Evolutionary conservation across 2,888 invertebrate genomes (phyloP).

Genomic region (Glaucopsyche alexis): DNA sequence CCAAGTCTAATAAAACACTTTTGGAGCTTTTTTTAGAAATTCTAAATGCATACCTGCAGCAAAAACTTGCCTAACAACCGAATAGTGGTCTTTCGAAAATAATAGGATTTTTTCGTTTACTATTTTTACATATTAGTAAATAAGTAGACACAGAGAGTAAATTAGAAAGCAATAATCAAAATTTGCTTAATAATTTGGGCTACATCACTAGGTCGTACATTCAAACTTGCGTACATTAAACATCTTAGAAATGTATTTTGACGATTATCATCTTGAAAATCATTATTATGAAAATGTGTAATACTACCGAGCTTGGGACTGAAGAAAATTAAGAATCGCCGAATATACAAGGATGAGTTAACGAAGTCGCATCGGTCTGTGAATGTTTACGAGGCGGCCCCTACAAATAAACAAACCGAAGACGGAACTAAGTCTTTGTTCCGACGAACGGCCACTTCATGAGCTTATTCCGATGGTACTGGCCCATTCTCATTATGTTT

Average conservation of each 20-base stretch:
- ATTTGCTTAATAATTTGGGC: too few species aligned
- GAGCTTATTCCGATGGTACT: conserved; percentile 14
- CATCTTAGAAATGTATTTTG: too few species aligned
- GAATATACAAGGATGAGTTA: conserved; percentile 17
- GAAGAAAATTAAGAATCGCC: background rate
- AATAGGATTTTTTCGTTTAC: background rate
- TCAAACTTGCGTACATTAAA: too few species aligned
- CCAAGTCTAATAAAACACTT: conserved; percentile 29
- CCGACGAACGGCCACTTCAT: conserved; percentile 53
- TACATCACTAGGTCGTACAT: too few species aligned
- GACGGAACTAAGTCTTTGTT: conserved; percentile 60
- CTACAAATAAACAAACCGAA: conserved; percentile 72
- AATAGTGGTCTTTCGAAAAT: background rate
- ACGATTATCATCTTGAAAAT: too few species aligned
- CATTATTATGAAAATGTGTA: background rate
- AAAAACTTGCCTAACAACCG: background rate
- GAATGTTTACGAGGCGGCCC: conserved; percentile 72
- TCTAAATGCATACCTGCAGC: conserved; percentile 3
- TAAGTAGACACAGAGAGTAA: background rate
- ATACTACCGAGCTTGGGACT: background rate
- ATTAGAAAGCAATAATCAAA: too few species aligned
- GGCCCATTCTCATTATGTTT: conserved; percentile 55
- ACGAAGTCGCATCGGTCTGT: conserved; percentile 69
- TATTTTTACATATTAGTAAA: background rate
- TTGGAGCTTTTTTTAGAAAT: conserved; percentile 1